phyloP scores from a whole-genome alignment of 2,113 vertebrate genomes.

The Uria aalge region DNA sequence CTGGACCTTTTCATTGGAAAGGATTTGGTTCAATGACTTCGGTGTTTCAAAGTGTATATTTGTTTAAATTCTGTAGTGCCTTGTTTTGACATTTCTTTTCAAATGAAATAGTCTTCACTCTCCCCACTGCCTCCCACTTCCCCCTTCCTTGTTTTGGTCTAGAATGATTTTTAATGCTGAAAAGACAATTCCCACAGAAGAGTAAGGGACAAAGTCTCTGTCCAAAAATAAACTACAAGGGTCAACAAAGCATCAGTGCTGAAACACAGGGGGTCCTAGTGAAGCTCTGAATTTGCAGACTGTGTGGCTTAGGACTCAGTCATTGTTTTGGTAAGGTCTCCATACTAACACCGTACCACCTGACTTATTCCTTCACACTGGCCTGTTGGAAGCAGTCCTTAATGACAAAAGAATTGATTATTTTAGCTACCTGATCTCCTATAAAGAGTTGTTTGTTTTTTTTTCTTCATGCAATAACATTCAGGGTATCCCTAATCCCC shows the following conservation, averaged over 20 bases:
- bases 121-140: accelerated
- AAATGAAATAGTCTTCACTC: background rate
- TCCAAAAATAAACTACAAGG: background rate
- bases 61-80: background rate
- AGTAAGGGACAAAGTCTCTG: background rate
- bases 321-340: background rate
- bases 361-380: background rate
- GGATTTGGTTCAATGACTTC: background rate
- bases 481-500: background rate
- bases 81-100: background rate
- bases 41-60: background rate
- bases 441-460: background rate
- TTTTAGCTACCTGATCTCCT: background rate
- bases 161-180: background rate
- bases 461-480: background rate
- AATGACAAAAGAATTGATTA: background rate
- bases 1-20: background rate
- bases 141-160: accelerated
- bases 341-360: background rate
- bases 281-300: background rate
- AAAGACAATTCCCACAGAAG: background rate
- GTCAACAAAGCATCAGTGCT: background rate
- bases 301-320: background rate
- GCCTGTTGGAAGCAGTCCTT: background rate
- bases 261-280: background rate